Percentiles rank a stretch among this genome's conserved stretches.
Conservation (phyloP, 2,888 invertebrate genomes). For the Hemithea aestivaria region DNA sequence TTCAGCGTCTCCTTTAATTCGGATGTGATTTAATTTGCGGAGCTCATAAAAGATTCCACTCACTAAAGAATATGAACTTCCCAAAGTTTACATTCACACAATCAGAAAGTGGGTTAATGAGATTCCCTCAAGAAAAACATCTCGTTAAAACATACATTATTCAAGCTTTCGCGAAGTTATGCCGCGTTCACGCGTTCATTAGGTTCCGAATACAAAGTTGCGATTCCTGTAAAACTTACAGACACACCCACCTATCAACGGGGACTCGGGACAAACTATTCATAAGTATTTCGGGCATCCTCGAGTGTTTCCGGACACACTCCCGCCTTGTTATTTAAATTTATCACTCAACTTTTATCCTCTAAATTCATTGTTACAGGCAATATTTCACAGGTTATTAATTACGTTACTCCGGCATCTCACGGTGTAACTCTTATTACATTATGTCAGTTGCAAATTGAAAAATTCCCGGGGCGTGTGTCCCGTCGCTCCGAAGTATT, state of each 20-base stretch:
- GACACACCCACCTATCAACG: constrained; percentile 69
- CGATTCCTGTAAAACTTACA: constrained; percentile 54
- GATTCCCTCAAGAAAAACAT: constrained; percentile 78
- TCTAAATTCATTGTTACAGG: constrained; percentile 77
- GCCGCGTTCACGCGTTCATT: constrained; percentile 77
- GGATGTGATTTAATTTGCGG: constrained; percentile 59
- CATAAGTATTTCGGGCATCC: constrained; percentile 68
- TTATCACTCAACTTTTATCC: constrained; percentile 79
- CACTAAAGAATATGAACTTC: constrained; percentile 65
- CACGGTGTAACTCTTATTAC: constrained; percentile 77
- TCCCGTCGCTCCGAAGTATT: constrained; percentile 76
- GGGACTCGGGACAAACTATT: constrained; percentile 65
- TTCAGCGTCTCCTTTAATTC: constrained; percentile 32
- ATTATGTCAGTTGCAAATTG: constrained; percentile 79
- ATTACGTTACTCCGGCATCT: constrained; percentile 74
- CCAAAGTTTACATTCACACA: constrained; percentile 73
- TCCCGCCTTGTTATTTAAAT: constrained; percentile 73
- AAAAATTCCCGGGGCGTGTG: constrained; percentile 78
- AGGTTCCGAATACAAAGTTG: constrained; percentile 68
- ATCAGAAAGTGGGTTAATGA: constrained; percentile 77
- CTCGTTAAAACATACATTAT: constrained; percentile 79
- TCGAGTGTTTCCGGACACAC: constrained; percentile 33
- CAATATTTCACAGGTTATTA: constrained; percentile 78
- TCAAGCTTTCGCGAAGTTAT: constrained; percentile 75
- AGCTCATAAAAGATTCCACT: constrained; percentile 64